Evolutionary conservation across 2,113 vertebrate genomes (phyloP).

Genomic region (Phylloscopus whistleri): DNA sequence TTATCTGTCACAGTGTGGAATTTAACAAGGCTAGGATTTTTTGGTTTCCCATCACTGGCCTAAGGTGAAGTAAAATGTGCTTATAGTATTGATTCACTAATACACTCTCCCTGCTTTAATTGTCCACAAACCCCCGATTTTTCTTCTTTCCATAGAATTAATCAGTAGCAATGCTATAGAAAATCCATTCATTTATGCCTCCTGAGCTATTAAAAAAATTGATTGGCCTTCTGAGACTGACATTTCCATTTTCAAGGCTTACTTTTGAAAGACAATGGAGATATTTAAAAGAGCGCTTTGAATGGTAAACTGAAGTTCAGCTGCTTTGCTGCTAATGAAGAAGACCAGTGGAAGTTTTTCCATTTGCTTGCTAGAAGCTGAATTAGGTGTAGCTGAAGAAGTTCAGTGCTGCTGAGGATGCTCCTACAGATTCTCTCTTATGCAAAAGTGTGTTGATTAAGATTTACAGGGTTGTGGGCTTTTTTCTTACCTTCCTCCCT

Average conservation of each 20-base stretch:
- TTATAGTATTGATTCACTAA: constrained; percentile 63
- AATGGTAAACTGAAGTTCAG: neutral
- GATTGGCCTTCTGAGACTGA: constrained; percentile 29
- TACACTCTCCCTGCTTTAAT: constrained; percentile 38
- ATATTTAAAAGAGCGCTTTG: neutral
- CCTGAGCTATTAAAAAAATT: constrained; percentile 43
- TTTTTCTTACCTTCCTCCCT: neutral
- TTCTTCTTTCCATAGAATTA: constrained; percentile 62
- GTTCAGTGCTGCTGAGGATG: neutral
- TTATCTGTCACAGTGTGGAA: constrained; percentile 18
- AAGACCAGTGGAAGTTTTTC: neutral
- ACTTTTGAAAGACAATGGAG: constrained; percentile 39
- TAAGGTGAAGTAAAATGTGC: constrained; percentile 64
- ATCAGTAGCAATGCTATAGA: constrained; percentile 52
- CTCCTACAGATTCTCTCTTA: neutral
- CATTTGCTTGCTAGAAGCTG: neutral
- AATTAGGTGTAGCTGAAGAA: neutral
- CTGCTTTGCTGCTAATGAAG: neutral
- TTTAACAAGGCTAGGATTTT: constrained; percentile 61
- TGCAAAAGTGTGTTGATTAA: neutral
- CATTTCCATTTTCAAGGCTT: constrained; percentile 42
- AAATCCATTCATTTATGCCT: constrained; percentile 61
- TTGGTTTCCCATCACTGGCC: constrained; percentile 56
- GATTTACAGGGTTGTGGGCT: neutral
- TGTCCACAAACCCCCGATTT: constrained; percentile 35